Evolutionary conservation across 2,797 vertebrate species (phyloP), one percentile per base, ranked within the genome.

Genomic region (Morus bassanus): DNA sequence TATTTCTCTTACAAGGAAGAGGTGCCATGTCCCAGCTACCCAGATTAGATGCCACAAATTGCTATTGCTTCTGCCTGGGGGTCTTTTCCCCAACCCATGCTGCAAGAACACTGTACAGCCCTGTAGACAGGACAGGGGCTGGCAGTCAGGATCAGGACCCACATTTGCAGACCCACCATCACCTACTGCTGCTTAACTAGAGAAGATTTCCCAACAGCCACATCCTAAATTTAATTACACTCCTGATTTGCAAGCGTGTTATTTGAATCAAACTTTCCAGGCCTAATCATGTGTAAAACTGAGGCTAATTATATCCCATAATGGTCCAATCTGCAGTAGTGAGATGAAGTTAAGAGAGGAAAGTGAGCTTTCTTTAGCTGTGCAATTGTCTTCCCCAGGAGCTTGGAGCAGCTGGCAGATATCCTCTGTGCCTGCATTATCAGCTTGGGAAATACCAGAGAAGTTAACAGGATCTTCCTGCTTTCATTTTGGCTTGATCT

Each of bases 181-280:
- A 35, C 45, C 68, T 57, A 43, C 48, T 76, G n/a, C 48, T 31
- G 21, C 43, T 86, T 83, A 70, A n/a, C 51, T 82, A 60, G 33
- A 48, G n/a, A 86, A 86, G 73, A 72, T 72, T 89, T 39, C 54
- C n/a, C 68, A 75, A 63, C 48, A 79, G 37, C 39, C 68, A 53
- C 68, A 79, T 86, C 73, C 85, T 53, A 76, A 87, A 87, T 67
- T 63, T 91, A 87, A 83, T 91, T 89, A 91, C 59, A 57, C 22
- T 91, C 77, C 53, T 80, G 82, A 91, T 93, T 89, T 87, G 63
- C 63, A 93, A 86, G 57, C 3, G 1, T 76, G 45, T 70, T 88
- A 80, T 91, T 91, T 89, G 85, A 77, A 69, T 86, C 68, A 83
- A 91, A 68, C 54, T 85, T 90, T 73, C 76, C 53, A 91, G 39